Conservation (phyloP, 2,888 invertebrate genomes). For the Dolomedes plantarius region DNA sequence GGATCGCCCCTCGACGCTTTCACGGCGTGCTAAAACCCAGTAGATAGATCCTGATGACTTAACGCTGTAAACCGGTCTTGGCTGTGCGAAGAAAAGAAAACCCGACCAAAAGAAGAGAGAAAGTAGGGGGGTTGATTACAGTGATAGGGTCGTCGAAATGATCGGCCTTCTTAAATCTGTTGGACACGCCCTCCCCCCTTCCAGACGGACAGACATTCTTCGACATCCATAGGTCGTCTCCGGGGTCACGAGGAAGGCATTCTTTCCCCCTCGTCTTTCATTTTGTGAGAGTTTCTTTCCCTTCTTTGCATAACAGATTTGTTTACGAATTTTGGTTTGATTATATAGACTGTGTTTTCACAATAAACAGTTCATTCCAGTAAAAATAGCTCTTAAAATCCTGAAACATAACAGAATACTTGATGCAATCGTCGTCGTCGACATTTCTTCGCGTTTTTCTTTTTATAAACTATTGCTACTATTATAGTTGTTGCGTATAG, state of each 20-base stretch:
- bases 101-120: constrained; percentile 7
- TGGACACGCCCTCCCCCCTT: constrained; percentile 54
- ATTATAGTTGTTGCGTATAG: no score
- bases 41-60: constrained; percentile 59
- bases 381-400: no score
- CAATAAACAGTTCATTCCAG: no score
- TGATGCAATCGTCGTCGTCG: no score
- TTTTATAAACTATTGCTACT: no score
- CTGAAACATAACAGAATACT: no score
- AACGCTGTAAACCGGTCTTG: constrained; percentile 35
- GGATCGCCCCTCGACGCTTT: background rate
- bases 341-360: no score
- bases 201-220: constrained; percentile 39
- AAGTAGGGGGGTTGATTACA: constrained; percentile 40
- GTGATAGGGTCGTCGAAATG: constrained; percentile 52
- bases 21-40: constrained; percentile 28
- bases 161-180: constrained; percentile 65
- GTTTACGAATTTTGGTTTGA: no score
- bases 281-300: no score
- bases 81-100: background rate
- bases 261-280: background rate
- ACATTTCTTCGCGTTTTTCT: no score
- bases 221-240: constrained; percentile 18
- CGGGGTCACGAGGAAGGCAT: background rate
- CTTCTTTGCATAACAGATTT: no score